Evolutionary conservation across 2,888 invertebrate species (phyloP), one percentile per base, ranked within the genome.

Genomic region (Tenthredo distinguenda): DNA sequence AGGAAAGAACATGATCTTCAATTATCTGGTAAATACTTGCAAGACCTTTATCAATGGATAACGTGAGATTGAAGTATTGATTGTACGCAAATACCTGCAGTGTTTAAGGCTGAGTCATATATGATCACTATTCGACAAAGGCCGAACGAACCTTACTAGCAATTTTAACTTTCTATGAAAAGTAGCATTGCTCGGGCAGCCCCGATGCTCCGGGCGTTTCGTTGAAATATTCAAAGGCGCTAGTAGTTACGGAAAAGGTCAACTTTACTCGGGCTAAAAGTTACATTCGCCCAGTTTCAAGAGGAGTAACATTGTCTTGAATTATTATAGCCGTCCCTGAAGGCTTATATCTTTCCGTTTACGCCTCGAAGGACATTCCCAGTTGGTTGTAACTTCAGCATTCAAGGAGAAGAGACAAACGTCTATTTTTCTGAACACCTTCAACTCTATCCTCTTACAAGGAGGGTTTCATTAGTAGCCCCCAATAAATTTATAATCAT

Each of bases 271-370:
- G 37, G 7, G 40, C 37, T 81, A 15, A 58, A 81, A 81, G 58
- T 81, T 81, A 81, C 58, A 81, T 50, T 81, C 37, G 81, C 40
- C 81, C 81, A 40, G 62, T 58, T 62, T 40, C 40, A 50, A 40
- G 58, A 58, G 40, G 31, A 37, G 62, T 58, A 62, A 81, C 81
- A 81, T 81, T 81, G 81, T 81, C 81, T 62, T 81, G 81, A 58
- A 81, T 81, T 81, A 58, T 81, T 58, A 81, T 58, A 50, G 58
- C 26, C 81, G 37, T 81, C 81, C 81, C 81, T 40, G 21, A 81
- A 81, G 81, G 81, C 81, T 81, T 81, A 81, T 81, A 81, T 81
- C 81, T 81, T 81, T 81, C 58, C 58, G 81, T 62, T 81, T 81
- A 81, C 81, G 81, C 81, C 31, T 62, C 81, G 81, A 62, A 81